Evolutionary conservation across 1,140 invertebrate genomes (phyloP).

Genomic region (Sminthurinus signatus): DNA sequence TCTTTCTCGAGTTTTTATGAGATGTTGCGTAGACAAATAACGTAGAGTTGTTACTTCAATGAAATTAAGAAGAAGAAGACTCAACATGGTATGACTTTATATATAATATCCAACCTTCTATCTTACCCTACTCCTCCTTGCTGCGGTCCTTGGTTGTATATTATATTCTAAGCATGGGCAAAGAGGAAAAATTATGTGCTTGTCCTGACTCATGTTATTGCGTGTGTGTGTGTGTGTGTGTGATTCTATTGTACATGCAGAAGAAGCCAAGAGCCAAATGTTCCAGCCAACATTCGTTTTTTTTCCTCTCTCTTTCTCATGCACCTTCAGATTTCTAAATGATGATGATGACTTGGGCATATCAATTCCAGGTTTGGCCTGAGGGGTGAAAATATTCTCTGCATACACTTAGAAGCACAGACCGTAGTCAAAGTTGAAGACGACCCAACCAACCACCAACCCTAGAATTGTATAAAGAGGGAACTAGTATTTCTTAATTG

Average conservation of each 20-base stretch:
- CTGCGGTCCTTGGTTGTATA: no score
- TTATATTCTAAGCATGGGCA: no score
- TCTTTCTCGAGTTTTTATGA: no score
- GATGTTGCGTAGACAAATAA: no score
- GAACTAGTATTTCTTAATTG: constrained; percentile 29
- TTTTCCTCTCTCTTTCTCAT: background rate
- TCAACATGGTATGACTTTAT: background rate
- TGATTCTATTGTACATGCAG: no score
- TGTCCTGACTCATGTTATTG: no score
- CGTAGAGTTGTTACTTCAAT: no score
- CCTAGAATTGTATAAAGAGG: no score
- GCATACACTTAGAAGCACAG: background rate
- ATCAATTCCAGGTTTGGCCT: constrained; percentile 34
- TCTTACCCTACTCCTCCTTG: background rate
- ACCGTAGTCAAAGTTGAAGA: constrained; percentile 1
- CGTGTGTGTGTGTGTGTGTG: no score
- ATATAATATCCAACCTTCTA: background rate
- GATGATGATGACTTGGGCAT: constrained; percentile 38
- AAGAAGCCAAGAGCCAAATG: background rate
- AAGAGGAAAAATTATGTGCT: no score
- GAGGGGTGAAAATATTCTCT: constrained; percentile 5
- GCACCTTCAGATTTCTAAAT: constrained; percentile 23
- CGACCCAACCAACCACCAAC: constrained; percentile 16
- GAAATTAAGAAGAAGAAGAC: background rate
- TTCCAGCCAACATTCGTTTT: background rate